Conservation (phyloP, 1,140 invertebrate species). For the Calephelis virginiensis region DNA sequence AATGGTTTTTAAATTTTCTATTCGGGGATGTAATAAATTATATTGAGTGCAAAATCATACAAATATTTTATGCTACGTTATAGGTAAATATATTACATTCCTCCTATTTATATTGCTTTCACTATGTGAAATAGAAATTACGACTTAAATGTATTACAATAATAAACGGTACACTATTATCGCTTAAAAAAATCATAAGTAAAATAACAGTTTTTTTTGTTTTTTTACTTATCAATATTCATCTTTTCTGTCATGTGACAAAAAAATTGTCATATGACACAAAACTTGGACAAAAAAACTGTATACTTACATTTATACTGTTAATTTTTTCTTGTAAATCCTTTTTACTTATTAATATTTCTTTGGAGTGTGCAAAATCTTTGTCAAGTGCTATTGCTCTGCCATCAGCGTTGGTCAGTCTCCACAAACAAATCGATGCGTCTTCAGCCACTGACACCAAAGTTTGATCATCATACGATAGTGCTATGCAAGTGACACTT, state of each 20-base stretch:
- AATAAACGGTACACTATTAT: no score
- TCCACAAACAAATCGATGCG: conserved; percentile 91
- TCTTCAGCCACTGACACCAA: conserved; percentile 87
- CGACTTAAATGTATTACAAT: no score
- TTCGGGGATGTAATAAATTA: background rate
- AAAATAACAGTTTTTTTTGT: no score
- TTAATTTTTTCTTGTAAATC: conserved; percentile 84
- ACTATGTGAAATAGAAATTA: no score
- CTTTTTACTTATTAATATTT: conserved; percentile 84
- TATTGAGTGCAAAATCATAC: no score
- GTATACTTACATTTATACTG: conserved; percentile 65
- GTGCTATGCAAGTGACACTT: conserved; percentile 80
- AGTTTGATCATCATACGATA: conserved; percentile 89
- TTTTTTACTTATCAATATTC: no score
- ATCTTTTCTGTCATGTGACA: background rate
- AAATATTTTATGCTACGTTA: no score
- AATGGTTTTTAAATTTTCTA: no score
- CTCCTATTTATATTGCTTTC: no score
- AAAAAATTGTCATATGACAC: background rate
- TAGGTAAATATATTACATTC: no score
- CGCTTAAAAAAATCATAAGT: no score
- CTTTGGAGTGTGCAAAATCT: conserved; percentile 86
- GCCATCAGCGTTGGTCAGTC: conserved; percentile 86
- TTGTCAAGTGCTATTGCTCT: conserved; percentile 84
- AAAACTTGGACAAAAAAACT: conserved; percentile 13